Evolutionary conservation across 2,888 invertebrate genomes (phyloP).

Genomic region (Sphaeridia pumilis): DNA sequence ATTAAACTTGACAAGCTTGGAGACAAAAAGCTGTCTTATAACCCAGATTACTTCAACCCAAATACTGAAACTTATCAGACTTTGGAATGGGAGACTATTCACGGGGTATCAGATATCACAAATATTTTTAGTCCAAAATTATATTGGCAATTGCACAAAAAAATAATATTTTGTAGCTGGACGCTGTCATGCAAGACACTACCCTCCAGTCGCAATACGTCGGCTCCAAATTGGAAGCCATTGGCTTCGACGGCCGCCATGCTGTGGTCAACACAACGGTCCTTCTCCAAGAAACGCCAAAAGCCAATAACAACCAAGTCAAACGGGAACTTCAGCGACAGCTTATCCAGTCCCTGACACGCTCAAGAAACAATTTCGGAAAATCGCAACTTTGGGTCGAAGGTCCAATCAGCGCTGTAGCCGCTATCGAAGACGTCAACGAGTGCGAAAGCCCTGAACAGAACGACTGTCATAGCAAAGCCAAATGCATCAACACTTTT

Average conservation of each 20-base stretch:
- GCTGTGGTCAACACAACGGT: slow-evolving; percentile 77
- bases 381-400: slow-evolving; percentile 75
- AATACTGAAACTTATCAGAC: slow-evolving; percentile 70
- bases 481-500: slow-evolving; percentile 68
- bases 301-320: slow-evolving; percentile 56
- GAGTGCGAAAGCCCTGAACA: slow-evolving; percentile 70
- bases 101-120: slow-evolving; percentile 57
- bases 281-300: slow-evolving; percentile 61
- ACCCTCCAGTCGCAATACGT: slow-evolving; percentile 79
- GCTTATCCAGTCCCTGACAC: slow-evolving; percentile 65
- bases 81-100: slow-evolving; percentile 70
- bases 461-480: slow-evolving; percentile 72
- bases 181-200: slow-evolving; percentile 85
- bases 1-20: slow-evolving; percentile 71
- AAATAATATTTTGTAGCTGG: slow-evolving; percentile 50
- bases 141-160: not conserved
- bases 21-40: slow-evolving; percentile 67
- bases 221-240: slow-evolving; percentile 59
- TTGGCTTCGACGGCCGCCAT: slow-evolving; percentile 43
- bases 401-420: slow-evolving; percentile 40
- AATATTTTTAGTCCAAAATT: not conserved
- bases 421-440: slow-evolving; percentile 53
- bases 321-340: slow-evolving; percentile 71
- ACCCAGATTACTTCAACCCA: slow-evolving; percentile 57
- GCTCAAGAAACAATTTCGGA: slow-evolving; percentile 76